Percentiles rank a stretch among this genome's conserved stretches.
phyloP scores from a whole-genome alignment of 2,113 vertebrate species.

The Vireo altiloquus region DNA sequence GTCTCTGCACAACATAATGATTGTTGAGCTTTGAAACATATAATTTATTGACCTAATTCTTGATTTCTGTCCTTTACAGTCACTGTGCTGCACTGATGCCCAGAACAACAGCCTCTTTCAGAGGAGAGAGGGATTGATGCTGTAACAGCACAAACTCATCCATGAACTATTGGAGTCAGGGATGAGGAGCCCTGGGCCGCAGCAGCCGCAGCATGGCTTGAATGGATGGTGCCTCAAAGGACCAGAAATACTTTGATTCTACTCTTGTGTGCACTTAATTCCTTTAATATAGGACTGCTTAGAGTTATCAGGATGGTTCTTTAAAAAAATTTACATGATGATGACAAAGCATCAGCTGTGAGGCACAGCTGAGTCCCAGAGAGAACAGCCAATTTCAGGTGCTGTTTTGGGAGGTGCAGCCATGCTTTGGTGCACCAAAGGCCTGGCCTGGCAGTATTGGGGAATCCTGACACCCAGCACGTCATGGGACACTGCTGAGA shows the following conservation, averaged over 20 bases:
- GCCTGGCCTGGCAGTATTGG: fast-evolving
- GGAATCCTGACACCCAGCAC: not conserved
- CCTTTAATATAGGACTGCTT: not conserved
- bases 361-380: not conserved
- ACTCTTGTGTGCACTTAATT: not conserved
- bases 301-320: not conserved
- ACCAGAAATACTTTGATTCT: not conserved
- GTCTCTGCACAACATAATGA: not conserved
- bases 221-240: not conserved
- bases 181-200: not conserved
- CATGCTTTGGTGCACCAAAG: not conserved
- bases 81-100: not conserved
- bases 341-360: not conserved
- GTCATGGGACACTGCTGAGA: not conserved
- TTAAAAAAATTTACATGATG: not conserved
- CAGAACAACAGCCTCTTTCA: not conserved
- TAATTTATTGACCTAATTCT: not conserved
- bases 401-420: not conserved
- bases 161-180: not conserved
- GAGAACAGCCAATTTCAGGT: not conserved
- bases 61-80: not conserved
- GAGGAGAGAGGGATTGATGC: not conserved
- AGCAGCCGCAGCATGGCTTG: not conserved
- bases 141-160: not conserved
- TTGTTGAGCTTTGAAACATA: not conserved